phyloP scores from a whole-genome alignment of 2,113 vertebrate genomes.

The Aythya baeri region DNA sequence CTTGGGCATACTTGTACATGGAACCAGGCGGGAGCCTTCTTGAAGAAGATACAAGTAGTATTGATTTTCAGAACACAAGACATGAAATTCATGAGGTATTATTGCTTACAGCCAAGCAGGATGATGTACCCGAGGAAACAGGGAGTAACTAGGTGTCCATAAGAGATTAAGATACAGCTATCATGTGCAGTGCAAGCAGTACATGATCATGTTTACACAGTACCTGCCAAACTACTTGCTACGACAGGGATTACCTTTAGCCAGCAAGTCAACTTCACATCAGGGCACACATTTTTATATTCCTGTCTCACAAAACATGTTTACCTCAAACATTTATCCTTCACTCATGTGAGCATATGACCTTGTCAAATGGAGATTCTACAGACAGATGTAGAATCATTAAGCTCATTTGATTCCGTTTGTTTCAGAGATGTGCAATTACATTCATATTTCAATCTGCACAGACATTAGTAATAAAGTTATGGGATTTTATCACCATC shows the following conservation, averaged over 20 bases:
- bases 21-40: not conserved
- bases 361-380: not conserved
- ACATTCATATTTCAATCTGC: constrained; percentile 23
- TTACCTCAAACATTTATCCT: not conserved
- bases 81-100: not conserved
- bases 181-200: rapidly evolving
- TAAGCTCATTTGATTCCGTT: constrained; percentile 13
- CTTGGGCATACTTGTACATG: rapidly evolving
- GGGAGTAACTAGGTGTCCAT: not conserved
- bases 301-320: not conserved
- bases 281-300: not conserved
- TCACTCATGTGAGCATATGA: not conserved
- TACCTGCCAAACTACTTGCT: not conserved
- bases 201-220: not conserved
- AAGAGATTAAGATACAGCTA: not conserved
- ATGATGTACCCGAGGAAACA: not conserved
- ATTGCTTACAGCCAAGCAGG: not conserved
- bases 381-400: not conserved
- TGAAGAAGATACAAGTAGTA: not conserved
- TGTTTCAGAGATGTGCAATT: constrained; percentile 1
- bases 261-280: not conserved
- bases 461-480: constrained; percentile 11
- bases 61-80: not conserved
- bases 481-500: constrained; percentile 28
- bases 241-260: rapidly evolving